phyloP scores from a whole-genome alignment of 1,140 invertebrate species.

The Achatina immaculata region DNA sequence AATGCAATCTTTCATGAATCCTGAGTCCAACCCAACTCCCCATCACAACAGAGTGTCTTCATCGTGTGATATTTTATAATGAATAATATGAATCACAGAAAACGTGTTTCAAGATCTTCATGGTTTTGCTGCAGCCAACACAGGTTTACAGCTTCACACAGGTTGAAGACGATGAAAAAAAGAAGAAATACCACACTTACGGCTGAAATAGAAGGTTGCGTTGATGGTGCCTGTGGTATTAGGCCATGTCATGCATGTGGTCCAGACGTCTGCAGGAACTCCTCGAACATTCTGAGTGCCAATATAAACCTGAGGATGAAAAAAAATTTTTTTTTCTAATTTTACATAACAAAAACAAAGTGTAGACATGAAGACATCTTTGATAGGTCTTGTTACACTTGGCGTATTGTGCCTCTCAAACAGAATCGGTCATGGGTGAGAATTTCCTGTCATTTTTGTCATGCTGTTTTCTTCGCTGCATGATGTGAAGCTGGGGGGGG shows the following conservation, averaged over 20 bases:
- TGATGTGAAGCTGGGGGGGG: neutral
- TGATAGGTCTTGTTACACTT: neutral
- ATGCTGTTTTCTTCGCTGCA: neutral
- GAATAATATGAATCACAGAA: too few species aligned
- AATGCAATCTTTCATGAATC: too few species aligned
- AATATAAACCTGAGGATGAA: neutral
- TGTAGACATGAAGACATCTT: neutral
- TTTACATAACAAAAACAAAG: neutral
- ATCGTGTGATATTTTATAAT: too few species aligned
- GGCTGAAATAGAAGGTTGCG: constrained; percentile 25
- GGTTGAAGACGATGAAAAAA: too few species aligned
- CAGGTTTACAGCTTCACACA: too few species aligned
- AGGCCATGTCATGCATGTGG: constrained; percentile 12
- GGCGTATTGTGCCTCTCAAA: neutral
- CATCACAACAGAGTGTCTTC: too few species aligned
- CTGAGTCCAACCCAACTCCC: too few species aligned
- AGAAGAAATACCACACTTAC: too few species aligned
- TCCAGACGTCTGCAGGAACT: constrained; percentile 18
- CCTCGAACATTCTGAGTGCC: constrained; percentile 9
- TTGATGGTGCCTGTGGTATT: neutral
- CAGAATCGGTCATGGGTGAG: neutral
- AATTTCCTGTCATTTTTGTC: neutral
- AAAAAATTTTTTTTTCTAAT: neutral
- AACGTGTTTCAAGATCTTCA: too few species aligned
- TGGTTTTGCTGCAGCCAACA: too few species aligned